These are phyloP conservation scores for Heliconius eleuchia DNA, from an alignment of 1,140 invertebrate species.

Conservation along the genomic window DNA sequence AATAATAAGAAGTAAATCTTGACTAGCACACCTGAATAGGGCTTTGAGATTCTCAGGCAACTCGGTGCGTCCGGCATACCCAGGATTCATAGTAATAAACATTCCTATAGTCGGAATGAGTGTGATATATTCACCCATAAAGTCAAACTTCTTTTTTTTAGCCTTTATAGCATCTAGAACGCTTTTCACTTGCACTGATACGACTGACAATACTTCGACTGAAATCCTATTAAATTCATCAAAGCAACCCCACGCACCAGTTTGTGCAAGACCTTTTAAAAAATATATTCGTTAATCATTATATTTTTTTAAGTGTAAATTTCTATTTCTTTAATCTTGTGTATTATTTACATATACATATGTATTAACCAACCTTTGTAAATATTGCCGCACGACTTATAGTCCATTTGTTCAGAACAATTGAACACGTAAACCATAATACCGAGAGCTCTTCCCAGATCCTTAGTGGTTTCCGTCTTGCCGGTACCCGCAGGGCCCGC, in stretches of 20 bases:
- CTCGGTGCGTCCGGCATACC: slow-evolving; percentile 92
- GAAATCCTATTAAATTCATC: slow-evolving; percentile 97
- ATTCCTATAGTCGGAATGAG: slow-evolving; percentile 92
- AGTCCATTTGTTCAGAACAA: slow-evolving; percentile 98
- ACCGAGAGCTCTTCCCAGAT: slow-evolving; percentile 93
- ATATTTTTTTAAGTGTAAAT: no score
- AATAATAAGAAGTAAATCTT: not conserved
- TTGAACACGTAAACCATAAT: slow-evolving; percentile 98
- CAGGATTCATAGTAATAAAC: slow-evolving; percentile 98
- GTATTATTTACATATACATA: slow-evolving; percentile 12
- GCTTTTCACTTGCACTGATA: slow-evolving; percentile 92
- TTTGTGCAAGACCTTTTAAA: slow-evolving; percentile 88
- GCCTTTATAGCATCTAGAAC: slow-evolving; percentile 93
- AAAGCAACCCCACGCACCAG: slow-evolving; percentile 97
- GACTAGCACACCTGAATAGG: slow-evolving; percentile 81
- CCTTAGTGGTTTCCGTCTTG: slow-evolving; percentile 97
- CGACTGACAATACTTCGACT: slow-evolving; percentile 95
- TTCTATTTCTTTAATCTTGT: no score
- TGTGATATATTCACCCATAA: slow-evolving; percentile 91
- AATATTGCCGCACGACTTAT: slow-evolving; percentile 95
- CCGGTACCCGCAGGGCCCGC: slow-evolving; percentile 94
- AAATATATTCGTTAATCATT: not conserved
- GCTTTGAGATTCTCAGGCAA: slow-evolving; percentile 92
- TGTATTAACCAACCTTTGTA: slow-evolving; percentile 84
- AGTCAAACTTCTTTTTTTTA: slow-evolving; percentile 90